Conservation (phyloP, 2,797 vertebrate species). For the Sebastes vulpes region DNA sequence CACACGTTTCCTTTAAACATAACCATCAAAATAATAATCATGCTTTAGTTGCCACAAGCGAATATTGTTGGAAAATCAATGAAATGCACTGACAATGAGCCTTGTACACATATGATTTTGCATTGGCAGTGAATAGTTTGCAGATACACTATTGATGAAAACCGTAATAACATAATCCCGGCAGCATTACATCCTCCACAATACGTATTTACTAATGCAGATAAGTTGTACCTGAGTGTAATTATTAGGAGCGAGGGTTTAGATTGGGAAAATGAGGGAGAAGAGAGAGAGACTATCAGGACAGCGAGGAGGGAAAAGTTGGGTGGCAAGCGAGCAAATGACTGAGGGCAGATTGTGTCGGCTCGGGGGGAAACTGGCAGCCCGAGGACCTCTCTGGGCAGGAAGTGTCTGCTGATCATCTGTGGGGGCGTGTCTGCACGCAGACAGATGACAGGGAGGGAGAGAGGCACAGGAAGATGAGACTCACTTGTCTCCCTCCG, state of each 20-base stretch:
- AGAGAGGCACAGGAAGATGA: constrained; percentile 35
- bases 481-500: constrained; percentile 11
- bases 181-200: background rate
- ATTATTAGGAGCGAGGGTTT: background rate
- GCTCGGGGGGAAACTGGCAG: constrained; percentile 69
- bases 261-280: background rate
- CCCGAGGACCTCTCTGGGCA: constrained; percentile 57
- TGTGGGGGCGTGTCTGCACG: constrained; percentile 71
- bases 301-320: constrained; percentile 17
- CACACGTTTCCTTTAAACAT: background rate
- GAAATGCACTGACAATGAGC: background rate
- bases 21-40: background rate
- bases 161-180: background rate
- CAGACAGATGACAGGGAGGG: constrained; percentile 53
- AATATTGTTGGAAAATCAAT: background rate
- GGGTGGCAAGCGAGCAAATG: constrained; percentile 36
- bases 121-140: background rate
- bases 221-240: background rate
- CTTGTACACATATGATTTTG: background rate
- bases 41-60: background rate
- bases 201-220: constrained; percentile 1
- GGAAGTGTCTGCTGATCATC: constrained; percentile 81
- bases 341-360: constrained; percentile 76
- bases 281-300: background rate
- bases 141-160: background rate